These are phyloP conservation scores for Aythya fuligula DNA, from an alignment of 2,797 vertebrate species.

Conservation along the genomic window DNA sequence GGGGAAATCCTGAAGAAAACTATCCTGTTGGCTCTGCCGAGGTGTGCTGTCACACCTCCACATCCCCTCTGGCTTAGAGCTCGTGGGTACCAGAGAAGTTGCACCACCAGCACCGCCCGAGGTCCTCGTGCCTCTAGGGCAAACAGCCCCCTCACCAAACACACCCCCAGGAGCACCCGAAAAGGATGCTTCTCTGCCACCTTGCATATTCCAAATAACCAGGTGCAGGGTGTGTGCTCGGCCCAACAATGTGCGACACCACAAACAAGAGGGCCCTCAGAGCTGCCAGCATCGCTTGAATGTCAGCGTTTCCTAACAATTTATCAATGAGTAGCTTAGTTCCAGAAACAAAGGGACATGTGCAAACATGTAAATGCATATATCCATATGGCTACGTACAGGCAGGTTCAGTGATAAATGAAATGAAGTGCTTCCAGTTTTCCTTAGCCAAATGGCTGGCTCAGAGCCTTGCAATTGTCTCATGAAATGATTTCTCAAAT, in stretches of 20 bases:
- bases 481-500: background rate
- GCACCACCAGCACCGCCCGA: background rate
- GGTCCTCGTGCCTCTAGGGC: background rate
- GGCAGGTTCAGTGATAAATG: background rate
- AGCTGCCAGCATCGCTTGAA: background rate
- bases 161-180: background rate
- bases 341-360: background rate
- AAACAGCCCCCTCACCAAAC: fast-evolving
- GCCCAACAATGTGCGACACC: background rate
- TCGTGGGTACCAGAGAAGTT: background rate
- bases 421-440: background rate
- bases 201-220: background rate
- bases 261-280: background rate
- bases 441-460: background rate
- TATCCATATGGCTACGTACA: background rate
- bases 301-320: background rate
- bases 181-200: background rate
- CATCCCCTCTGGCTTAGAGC: background rate
- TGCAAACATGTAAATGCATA: background rate
- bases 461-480: background rate
- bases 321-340: background rate
- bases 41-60: background rate
- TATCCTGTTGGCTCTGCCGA: background rate
- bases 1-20: background rate
- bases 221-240: background rate